Evolutionary conservation across 2,797 vertebrate genomes (phyloP).

Genomic region (Oryzias sinensis): DNA sequence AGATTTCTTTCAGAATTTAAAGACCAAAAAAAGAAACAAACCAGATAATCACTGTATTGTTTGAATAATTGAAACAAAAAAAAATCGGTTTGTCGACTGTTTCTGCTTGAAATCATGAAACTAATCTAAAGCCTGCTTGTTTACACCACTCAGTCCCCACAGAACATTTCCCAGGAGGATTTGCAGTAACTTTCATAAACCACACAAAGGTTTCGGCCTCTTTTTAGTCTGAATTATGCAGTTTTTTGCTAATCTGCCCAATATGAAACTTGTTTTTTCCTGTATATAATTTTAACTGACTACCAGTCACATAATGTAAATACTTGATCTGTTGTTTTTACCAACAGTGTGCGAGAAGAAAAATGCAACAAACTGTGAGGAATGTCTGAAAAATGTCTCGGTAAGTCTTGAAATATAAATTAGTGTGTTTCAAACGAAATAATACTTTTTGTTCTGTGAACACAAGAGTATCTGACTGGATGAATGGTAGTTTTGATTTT

Average conservation of each 20-base stretch:
- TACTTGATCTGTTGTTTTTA: not conserved
- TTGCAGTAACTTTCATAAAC: slow-evolving; percentile 38
- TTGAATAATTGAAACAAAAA: not conserved
- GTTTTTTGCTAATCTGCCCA: slow-evolving; percentile 19
- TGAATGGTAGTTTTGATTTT: too few relatives aligned
- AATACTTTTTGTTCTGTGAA: too few relatives aligned
- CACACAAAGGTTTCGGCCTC: slow-evolving; percentile 21
- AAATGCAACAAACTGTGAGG: slow-evolving; percentile 83
- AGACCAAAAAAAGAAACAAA: slow-evolving; percentile 4
- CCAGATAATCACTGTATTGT: not conserved
- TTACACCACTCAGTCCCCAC: slow-evolving; percentile 43
- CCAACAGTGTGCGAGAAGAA: slow-evolving; percentile 77
- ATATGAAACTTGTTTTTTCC: not conserved
- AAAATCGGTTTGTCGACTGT: slow-evolving; percentile 8
- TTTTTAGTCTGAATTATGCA: slow-evolving; percentile 17
- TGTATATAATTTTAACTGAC: too few relatives aligned
- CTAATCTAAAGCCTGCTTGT: slow-evolving; percentile 25
- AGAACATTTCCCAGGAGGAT: slow-evolving; percentile 53
- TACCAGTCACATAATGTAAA: not conserved
- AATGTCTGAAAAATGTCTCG: slow-evolving; percentile 86
- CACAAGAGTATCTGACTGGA: too few relatives aligned
- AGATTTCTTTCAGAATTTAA: slow-evolving; percentile 9
- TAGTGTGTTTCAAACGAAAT: not conserved
- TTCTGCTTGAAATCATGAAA: slow-evolving; percentile 29
- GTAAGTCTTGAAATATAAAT: slow-evolving; percentile 71